A percentile compares a stretch with the other conserved stretches of the same genome.
Conservation (phyloP, 2,797 vertebrate genomes). For the Cossypha dichroa region DNA sequence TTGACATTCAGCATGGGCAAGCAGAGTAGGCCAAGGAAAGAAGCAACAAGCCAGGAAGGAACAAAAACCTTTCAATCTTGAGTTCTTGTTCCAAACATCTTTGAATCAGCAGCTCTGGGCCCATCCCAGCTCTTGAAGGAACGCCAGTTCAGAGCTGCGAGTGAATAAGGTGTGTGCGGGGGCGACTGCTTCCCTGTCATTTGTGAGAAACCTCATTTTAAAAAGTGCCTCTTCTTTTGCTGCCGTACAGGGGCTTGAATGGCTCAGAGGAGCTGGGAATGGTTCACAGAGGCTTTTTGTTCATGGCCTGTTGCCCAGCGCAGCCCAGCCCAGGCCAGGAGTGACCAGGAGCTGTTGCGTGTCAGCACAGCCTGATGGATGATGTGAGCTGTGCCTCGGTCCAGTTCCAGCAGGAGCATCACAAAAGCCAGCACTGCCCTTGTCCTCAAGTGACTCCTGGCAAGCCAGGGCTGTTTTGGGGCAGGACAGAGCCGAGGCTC, state of each 20-base stretch:
- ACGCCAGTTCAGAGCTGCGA: conserved; percentile 21
- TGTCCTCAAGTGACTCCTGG: not conserved
- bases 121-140: conserved; percentile 39
- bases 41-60: conserved; percentile 26
- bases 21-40: not conserved
- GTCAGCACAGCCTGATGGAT: not conserved
- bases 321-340: not conserved
- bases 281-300: not conserved
- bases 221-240: not conserved
- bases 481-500: not conserved
- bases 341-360: not conserved
- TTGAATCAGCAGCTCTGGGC: conserved; percentile 51
- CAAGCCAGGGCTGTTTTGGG: not conserved
- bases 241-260: not conserved
- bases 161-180: conserved; percentile 49
- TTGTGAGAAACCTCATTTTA: conserved; percentile 30
- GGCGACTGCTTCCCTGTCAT: conserved; percentile 41
- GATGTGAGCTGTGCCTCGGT: not conserved
- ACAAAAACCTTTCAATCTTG: not conserved
- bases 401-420: not conserved
- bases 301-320: not conserved
- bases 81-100: conserved; percentile 1
- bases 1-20: conserved; percentile 7
- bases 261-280: not conserved
- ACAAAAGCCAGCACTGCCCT: not conserved